phyloP scores from a whole-genome alignment of 2,113 vertebrate species.

The Orcinus orca region DNA sequence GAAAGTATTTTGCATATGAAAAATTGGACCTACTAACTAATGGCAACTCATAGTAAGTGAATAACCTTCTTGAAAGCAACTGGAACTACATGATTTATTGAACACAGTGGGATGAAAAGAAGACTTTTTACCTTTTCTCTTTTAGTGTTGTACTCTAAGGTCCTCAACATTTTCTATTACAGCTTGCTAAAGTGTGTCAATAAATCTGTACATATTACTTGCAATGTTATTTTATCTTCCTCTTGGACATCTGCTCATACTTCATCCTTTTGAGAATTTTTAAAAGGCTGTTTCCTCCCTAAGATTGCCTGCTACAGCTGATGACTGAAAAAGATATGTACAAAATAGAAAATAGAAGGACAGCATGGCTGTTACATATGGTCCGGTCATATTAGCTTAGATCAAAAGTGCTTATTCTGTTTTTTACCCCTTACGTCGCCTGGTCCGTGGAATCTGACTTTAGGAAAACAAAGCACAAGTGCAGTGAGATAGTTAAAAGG shows the following conservation, averaged over 20 bases:
- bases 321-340: slow-evolving; percentile 32
- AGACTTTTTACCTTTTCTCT: slow-evolving; percentile 70
- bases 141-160: slow-evolving; percentile 74
- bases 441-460: slow-evolving; percentile 62
- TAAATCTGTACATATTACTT: slow-evolving; percentile 81
- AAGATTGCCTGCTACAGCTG: slow-evolving; percentile 46
- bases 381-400: background rate
- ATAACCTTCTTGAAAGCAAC: slow-evolving; percentile 40
- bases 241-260: slow-evolving; percentile 65
- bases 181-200: slow-evolving; percentile 74
- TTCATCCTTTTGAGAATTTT: slow-evolving; percentile 73
- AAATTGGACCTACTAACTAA: slow-evolving; percentile 25
- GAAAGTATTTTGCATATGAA: slow-evolving; percentile 52
- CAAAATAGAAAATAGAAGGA: slow-evolving; percentile 12
- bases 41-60: slow-evolving; percentile 32
- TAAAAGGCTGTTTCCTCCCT: slow-evolving; percentile 20
- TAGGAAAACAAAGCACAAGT: background rate
- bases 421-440: background rate
- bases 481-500: background rate
- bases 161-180: slow-evolving; percentile 78
- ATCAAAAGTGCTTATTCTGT: slow-evolving; percentile 46
- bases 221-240: slow-evolving; percentile 76
- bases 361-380: slow-evolving; percentile 25
- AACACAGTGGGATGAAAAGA: slow-evolving; percentile 28
- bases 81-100: slow-evolving; percentile 61